Base-by-base conservation (phyloP, 2,888 invertebrate species). In the Sepiola atlantica region DNA sequence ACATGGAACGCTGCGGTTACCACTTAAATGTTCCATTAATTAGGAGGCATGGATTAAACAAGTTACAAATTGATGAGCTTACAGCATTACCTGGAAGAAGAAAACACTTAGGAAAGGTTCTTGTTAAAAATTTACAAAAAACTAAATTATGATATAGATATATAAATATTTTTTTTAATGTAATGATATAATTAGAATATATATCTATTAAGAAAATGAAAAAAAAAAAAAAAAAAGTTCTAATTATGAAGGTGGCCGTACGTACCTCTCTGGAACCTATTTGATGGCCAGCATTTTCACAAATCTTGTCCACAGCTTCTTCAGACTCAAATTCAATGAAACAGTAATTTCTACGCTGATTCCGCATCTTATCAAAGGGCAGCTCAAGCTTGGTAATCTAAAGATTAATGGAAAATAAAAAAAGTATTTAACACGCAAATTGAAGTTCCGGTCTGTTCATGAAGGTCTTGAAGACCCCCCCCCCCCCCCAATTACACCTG, bases 251-350 rank as follows among this genome's bases (percentile, higher is more conserved):
- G n/a, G 77, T 4, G n/a, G 77, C n/a, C n/a, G n/a, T n/a, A 95
- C 99, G 98, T 97, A 98, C 98, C 98, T 99, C 99, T 98, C 99
- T 99, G 96, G 98, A 99, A 96, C 98, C 98, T 54, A 97, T 94
- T 95, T 96, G 96, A 94, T 96, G 96, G 94, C 94, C 95, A 94
- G 95, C 91, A 54, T 95, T 94, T 77, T 95, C 96, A 91, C 96
- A 95, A 54, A 96, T 95, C 95, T 99, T 99, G 97, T 99, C 99
- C 57, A 99, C 99, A 94, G 99, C 98, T 97, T 99, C 98, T 97
- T 99, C 99, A 57, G 98, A 98, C 97, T 99, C 99, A 97, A 99
- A 99, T 96, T 99, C 99, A 97, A 99, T 99, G 97, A 99, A 99
- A 97, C 99, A 99, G 98, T 99, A 99, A 95, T 98, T 99, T 98